phyloP scores from a whole-genome alignment of 2,797 vertebrate species.

The Chanos chanos region DNA sequence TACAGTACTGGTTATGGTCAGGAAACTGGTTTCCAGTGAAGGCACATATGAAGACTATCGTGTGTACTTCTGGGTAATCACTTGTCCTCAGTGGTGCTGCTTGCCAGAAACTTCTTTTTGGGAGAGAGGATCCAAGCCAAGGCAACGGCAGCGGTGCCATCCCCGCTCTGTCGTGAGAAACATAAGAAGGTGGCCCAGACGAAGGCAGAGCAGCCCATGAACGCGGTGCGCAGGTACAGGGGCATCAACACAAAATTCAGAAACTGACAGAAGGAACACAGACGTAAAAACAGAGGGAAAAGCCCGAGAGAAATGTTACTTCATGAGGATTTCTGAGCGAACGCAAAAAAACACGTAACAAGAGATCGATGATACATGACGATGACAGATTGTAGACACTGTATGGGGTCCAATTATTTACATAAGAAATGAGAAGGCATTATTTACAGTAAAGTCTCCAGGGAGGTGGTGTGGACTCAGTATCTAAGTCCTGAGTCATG shows the following conservation, averaged over 20 bases:
- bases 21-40: constrained; percentile 1
- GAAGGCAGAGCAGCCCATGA: constrained; percentile 87
- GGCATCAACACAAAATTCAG: constrained; percentile 89
- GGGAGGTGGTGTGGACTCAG: no score
- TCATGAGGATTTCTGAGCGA: no score
- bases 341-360: no score
- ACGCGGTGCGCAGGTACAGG: constrained; percentile 81
- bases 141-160: constrained; percentile 74
- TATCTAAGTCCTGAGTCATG: no score
- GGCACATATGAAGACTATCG: constrained; percentile 17
- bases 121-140: constrained; percentile 70
- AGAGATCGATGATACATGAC: no score
- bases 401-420: no score
- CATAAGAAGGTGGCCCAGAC: constrained; percentile 92
- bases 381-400: no score
- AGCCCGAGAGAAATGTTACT: no score
- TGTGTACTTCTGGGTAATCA: constrained; percentile 19
- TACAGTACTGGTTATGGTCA: background rate
- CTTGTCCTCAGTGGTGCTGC: constrained; percentile 42
- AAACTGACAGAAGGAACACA: constrained; percentile 68
- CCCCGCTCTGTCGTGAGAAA: constrained; percentile 83
- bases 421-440: no score
- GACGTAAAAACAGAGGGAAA: no score
- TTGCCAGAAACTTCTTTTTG: constrained; percentile 58
- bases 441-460: no score